Evolutionary conservation across 2,888 invertebrate species (phyloP).

Genomic region (Mycalesis mineus): DNA sequence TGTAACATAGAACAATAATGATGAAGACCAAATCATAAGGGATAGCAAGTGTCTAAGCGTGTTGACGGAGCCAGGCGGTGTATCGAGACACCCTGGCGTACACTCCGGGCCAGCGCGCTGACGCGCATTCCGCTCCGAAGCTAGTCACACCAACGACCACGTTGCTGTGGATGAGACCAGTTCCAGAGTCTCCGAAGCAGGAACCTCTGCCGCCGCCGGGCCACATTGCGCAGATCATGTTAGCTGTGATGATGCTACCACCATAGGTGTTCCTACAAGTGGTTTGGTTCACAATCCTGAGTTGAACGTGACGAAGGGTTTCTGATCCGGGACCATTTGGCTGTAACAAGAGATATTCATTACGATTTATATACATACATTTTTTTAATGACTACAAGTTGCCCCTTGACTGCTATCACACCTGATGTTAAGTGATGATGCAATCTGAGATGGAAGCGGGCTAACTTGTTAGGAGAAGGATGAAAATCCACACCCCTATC

Average conservation of each 20-base stretch:
- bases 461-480: no score
- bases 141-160: neutral
- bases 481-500: no score
- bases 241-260: neutral
- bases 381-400: no score
- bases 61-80: neutral
- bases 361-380: neutral
- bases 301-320: neutral
- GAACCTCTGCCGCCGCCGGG: neutral
- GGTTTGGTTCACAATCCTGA: neutral
- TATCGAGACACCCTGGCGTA: neutral
- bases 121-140: neutral
- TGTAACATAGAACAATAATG: no score
- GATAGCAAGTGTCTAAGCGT: no score
- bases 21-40: no score
- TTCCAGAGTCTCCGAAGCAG: neutral
- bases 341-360: neutral
- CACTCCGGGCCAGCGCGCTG: neutral
- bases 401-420: no score
- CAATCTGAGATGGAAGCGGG: no score
- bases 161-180: neutral
- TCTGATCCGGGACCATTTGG: neutral
- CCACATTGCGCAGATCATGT: neutral
- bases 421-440: no score
- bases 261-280: neutral